These are phyloP conservation scores for Hyles vespertilio DNA, from an alignment of 1,140 invertebrate genomes.

Conservation along the genomic window DNA sequence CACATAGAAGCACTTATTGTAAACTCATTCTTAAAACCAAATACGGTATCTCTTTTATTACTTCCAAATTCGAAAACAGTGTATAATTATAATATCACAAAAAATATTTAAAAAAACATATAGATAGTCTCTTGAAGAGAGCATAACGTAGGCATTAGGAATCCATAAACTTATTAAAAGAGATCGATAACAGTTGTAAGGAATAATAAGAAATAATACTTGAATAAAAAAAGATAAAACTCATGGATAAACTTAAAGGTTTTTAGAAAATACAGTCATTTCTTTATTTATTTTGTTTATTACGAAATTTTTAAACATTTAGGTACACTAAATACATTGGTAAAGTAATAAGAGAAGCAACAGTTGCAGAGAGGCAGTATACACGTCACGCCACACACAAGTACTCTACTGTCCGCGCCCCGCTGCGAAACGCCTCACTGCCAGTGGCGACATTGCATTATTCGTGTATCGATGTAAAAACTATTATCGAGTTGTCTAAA, in stretches of 20 bases:
- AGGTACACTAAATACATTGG: neutral
- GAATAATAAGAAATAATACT: slow-evolving; percentile 15
- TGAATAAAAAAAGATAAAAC: slow-evolving; percentile 9
- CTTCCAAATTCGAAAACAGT: no score
- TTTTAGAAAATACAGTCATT: slow-evolving; percentile 4
- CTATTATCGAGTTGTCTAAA: slow-evolving; percentile 60
- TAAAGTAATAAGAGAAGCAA: neutral
- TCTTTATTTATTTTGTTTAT: neutral
- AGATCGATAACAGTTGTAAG: slow-evolving; percentile 27
- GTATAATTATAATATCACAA: no score
- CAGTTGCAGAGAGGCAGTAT: no score
- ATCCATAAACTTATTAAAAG: slow-evolving; percentile 30
- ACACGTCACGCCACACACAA: no score
- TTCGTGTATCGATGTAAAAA: slow-evolving; percentile 60
- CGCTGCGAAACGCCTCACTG: no score
- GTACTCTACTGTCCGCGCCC: no score
- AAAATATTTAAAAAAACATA: slow-evolving; percentile 24
- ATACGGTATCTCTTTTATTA: no score
- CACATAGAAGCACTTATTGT: no score
- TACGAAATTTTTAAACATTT: neutral
- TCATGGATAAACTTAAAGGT: slow-evolving; percentile 23
- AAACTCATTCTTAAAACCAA: no score
- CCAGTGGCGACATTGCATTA: slow-evolving; percentile 16
- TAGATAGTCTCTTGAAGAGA: slow-evolving; percentile 39
- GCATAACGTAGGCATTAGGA: slow-evolving; percentile 37